A percentile compares a stretch with the other conserved stretches of the same genome.
phyloP scores from a whole-genome alignment of 2,797 vertebrate genomes.

The Sylvilagus floridanus region DNA sequence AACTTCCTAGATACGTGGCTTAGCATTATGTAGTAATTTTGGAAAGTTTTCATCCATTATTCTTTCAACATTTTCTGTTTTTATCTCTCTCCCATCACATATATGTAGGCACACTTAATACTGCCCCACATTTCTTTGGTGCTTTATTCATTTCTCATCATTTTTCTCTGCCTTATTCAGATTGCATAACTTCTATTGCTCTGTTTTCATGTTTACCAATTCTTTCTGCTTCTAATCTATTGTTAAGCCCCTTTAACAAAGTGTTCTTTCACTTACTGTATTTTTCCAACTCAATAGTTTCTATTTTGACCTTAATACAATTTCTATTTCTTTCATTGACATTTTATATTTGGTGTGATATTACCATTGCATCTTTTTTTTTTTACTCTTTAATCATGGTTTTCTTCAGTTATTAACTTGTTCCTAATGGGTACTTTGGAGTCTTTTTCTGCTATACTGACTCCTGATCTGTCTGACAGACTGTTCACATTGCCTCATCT shows the following conservation, averaged over 20 bases:
- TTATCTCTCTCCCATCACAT: background rate
- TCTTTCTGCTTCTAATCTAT: conserved; percentile 11
- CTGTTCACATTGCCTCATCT: background rate
- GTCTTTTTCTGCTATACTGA: background rate
- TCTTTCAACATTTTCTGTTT: background rate
- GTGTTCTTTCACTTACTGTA: conserved; percentile 1
- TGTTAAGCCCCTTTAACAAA: background rate
- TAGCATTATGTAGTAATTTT: background rate
- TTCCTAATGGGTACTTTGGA: background rate
- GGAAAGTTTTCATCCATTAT: background rate
- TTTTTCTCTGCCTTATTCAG: background rate
- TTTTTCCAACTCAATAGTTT: background rate
- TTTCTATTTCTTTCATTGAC: background rate
- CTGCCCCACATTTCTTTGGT: background rate
- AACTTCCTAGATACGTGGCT: background rate
- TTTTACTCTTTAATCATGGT: background rate
- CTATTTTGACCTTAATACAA: background rate
- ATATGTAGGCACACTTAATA: background rate
- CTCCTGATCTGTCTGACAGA: background rate
- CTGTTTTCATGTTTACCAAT: background rate
- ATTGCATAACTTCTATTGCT: background rate
- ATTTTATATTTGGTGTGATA: background rate
- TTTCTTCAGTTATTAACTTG: background rate
- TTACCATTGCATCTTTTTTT: background rate
- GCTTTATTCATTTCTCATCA: background rate